Evolutionary conservation across 2,113 vertebrate species (phyloP), one percentile per base, ranked within the genome.

Genomic region (Microtus pennsylvanicus): DNA sequence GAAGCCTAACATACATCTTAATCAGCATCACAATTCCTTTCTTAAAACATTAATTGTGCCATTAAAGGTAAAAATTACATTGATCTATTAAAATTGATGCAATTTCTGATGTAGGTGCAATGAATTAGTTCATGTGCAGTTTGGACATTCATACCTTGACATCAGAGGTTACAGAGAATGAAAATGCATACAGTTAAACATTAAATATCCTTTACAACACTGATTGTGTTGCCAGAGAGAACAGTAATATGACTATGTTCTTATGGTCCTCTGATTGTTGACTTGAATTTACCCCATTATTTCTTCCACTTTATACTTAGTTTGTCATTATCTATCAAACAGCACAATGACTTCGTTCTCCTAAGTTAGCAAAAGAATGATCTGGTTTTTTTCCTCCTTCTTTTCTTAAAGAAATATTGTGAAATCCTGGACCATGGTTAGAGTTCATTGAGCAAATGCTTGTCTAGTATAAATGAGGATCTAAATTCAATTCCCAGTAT

Each of bases 301-400:
- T 90, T 82, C 52, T 16, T 17, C 14, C 65, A 5, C 75, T 65
- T 92, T 72, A 87, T 3, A 88, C 45, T 52, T 74, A 24, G 26
- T 10, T 6, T 89, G 94, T 70, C 14, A 58, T 21, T 78, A 30
- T 47, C 50, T 52, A 70, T 35, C 33, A 80, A 88, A 82, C 89
- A 69, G 4, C 17, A 42, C 26, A 90, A 75, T 90, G 55, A 55
- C 1, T 8, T 88, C 75, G 30, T 81, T 45, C 67, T 89, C 81
- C 45, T 82, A 92, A 85, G 90, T 14, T 72, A 89, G 24, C 50
- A 77, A 78, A 77, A 72, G 61, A 94, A 85, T 38, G 1, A 92
- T n/a, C 3, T 83, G 26, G 10, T 26, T 72, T 45, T 35, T 7
- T n/a, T 47, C n/a, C 86, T 8, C 10, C 33, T 9, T 30, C 2